phyloP scores from a whole-genome alignment of 2,888 invertebrate genomes.

The Patella ulyssiponensis region DNA sequence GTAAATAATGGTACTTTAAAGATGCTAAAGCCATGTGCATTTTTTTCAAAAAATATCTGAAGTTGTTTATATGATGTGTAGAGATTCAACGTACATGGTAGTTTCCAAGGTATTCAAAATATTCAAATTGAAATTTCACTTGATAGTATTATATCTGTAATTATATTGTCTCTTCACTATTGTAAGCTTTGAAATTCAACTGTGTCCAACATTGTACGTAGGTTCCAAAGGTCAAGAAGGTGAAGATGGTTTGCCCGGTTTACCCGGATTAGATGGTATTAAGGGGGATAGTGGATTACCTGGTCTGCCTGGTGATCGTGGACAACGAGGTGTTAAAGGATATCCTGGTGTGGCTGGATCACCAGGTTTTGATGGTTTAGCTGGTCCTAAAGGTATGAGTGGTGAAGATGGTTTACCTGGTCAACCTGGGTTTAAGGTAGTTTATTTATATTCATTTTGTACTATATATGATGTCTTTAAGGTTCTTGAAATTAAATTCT shows the following conservation, averaged over 20 bases:
- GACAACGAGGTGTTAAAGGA: constrained; percentile 60
- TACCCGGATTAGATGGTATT: constrained; percentile 49
- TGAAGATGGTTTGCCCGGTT: constrained; percentile 45
- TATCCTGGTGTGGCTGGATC: constrained; percentile 72
- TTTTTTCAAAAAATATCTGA: too few relatives aligned
- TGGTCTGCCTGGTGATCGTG: constrained; percentile 72
- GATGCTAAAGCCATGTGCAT: too few relatives aligned
- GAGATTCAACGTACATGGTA: too few relatives aligned
- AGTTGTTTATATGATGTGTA: too few relatives aligned
- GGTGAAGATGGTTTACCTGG: constrained; percentile 57
- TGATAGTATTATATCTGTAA: too few relatives aligned
- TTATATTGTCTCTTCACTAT: too few relatives aligned
- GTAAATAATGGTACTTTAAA: background rate
- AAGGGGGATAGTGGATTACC: constrained; percentile 62
- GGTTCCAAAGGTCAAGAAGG: constrained; percentile 56
- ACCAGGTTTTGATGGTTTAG: constrained; percentile 50
- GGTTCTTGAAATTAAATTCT: too few relatives aligned
- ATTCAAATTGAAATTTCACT: too few relatives aligned
- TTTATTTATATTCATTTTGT: background rate
- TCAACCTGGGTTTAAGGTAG: constrained; percentile 17
- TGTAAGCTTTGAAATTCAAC: too few relatives aligned
- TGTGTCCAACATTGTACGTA: background rate
- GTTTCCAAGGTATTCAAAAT: too few relatives aligned
- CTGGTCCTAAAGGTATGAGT: constrained; percentile 55
- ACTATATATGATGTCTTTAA: too few relatives aligned